Conservation (phyloP, 2,797 vertebrate genomes). For the Rhadinocentrus ornatus region DNA sequence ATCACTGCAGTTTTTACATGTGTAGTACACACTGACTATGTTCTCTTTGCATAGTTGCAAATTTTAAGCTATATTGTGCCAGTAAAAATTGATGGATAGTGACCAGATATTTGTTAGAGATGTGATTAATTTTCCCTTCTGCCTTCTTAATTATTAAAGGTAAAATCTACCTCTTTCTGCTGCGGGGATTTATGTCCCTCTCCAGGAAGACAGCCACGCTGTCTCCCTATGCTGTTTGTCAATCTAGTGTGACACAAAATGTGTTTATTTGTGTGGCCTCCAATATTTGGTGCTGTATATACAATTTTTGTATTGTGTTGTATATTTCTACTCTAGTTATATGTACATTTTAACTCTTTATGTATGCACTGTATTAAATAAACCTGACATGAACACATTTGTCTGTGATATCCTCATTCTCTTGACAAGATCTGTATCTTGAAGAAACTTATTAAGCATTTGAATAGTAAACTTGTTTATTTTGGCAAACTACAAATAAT, state of each 20-base stretch:
- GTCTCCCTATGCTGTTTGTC: conserved; percentile 63
- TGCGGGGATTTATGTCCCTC: conserved; percentile 56
- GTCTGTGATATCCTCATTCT: conserved; percentile 7
- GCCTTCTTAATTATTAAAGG: conserved; percentile 64
- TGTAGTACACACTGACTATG: conserved; percentile 24
- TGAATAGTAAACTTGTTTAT: background rate
- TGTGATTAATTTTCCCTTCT: conserved; percentile 64
- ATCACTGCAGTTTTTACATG: conserved; percentile 29
- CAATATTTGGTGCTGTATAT: conserved; percentile 78
- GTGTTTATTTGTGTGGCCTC: conserved; percentile 64
- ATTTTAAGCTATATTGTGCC: conserved; percentile 45
- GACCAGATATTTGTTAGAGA: conserved; percentile 53
- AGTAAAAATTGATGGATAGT: conserved; percentile 36
- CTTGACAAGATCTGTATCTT: conserved; percentile 4
- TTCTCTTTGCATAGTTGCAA: conserved; percentile 36
- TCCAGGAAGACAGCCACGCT: conserved; percentile 51
- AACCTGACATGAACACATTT: conserved; percentile 52
- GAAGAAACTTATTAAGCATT: background rate
- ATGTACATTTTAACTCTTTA: conserved; percentile 67
- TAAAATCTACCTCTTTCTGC: conserved; percentile 76
- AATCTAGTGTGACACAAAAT: conserved; percentile 54
- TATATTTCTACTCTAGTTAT: conserved; percentile 77
- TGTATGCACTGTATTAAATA: conserved; percentile 66
- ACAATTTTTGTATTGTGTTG: conserved; percentile 76
- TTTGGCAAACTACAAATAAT: conserved; percentile 3